Conservation (phyloP, 2,888 invertebrate species). For the Lypha dubia region DNA sequence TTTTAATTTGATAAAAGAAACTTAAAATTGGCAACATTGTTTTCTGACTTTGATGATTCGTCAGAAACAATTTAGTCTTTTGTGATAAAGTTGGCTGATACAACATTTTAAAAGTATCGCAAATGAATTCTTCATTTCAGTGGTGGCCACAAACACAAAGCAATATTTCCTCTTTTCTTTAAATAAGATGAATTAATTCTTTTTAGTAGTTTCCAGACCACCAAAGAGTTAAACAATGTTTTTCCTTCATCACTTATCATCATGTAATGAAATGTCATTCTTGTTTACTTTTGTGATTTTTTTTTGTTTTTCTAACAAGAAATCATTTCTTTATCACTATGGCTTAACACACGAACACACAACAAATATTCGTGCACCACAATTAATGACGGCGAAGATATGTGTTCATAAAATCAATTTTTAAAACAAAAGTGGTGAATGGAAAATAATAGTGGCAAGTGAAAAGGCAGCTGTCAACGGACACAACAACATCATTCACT, state of each 20-base stretch:
- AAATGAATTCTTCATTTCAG: too few relatives aligned
- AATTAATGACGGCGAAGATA: slow-evolving; percentile 56
- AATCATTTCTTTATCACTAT: slow-evolving; percentile 9
- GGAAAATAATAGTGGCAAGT: slow-evolving; percentile 22
- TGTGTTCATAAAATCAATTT: slow-evolving; percentile 42
- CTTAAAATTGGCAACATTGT: too few relatives aligned
- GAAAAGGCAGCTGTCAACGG: slow-evolving; percentile 45
- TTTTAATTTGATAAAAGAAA: too few relatives aligned
- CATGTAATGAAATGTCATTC: neutral
- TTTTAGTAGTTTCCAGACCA: too few relatives aligned
- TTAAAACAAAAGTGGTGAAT: slow-evolving; percentile 28
- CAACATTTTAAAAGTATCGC: too few relatives aligned
- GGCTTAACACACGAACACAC: neutral
- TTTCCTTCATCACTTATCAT: neutral
- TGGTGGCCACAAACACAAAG: too few relatives aligned
- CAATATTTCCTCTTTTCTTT: too few relatives aligned
- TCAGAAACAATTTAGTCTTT: too few relatives aligned
- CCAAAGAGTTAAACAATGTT: neutral
- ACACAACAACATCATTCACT: slow-evolving; percentile 43
- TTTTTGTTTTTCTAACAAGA: neutral
- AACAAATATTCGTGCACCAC: neutral
- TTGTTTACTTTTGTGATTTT: neutral
- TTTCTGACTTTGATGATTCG: too few relatives aligned
- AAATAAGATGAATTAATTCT: too few relatives aligned
- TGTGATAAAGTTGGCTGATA: too few relatives aligned